Evolutionary conservation across 2,888 invertebrate genomes (phyloP), one percentile per base, ranked within the genome.

Genomic region (Tridacna crocea): DNA sequence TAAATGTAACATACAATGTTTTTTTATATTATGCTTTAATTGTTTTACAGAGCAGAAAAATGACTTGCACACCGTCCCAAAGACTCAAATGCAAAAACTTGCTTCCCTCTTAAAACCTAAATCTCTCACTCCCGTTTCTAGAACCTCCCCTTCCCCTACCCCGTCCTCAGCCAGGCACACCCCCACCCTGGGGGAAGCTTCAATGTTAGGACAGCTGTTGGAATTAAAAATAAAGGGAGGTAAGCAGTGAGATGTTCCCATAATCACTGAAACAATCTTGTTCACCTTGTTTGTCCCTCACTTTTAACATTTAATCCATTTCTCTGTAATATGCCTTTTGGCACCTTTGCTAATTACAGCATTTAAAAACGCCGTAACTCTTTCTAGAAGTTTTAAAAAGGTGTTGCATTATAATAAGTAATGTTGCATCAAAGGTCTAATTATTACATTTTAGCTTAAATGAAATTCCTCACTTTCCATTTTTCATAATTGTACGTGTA

Each of bases 151-250:
- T n/a, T 65, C 66, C 26, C 75, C 75, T 27, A 26, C 75, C 55
- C 66, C 75, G n/a, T 61, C 51, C n/a, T 70, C 27, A 55, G 47
- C 27, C 15, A 51, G 46, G 2, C 72, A 51, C 1, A 51, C 77
- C 27, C 73, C 73, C 0, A 22, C 26, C 58, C 60, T 77, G 11
- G 68, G 77, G 46, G 80, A 47, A 24, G 80, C 77, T 3, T 63
- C 80, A 46, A 76, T 75, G 47, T 58, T 76, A 47, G 82, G 82
- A n/a, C 77, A 77, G 55, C 75, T 82, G 26, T 58, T 82, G 51
- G 81, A 81, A 55, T 19, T 81, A 19, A 81, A 77, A 46, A 81
- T 81, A 66, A 48, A 72, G 48, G 82, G 82, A 82, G 82, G 82
- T 78, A 78, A 48, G 27, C 27, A 27, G 19, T 11, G 22, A 27